These are phyloP conservation scores for Pseudolaguvia tuberculata DNA, from an alignment of 2,113 vertebrate genomes.

Conservation along the genomic window DNA sequence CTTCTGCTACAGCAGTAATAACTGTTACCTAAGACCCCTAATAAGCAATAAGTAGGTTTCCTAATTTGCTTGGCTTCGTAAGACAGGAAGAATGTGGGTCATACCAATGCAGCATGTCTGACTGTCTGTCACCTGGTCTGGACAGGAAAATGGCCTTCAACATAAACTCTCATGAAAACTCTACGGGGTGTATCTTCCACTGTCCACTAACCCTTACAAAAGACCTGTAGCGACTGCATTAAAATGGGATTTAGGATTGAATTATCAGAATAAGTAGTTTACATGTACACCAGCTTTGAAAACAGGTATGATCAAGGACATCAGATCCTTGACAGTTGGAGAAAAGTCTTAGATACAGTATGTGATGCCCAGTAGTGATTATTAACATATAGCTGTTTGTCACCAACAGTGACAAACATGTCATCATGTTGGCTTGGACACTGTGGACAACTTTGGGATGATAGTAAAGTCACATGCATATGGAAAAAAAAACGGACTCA, in stretches of 20 bases:
- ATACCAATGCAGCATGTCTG: neutral
- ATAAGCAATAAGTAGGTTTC: slow-evolving; percentile 10
- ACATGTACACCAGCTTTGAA: neutral
- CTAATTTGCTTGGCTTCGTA: neutral
- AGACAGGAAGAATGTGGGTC: neutral
- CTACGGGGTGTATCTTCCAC: neutral
- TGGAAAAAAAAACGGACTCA: too few species aligned
- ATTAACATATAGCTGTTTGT: neutral
- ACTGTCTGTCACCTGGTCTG: neutral
- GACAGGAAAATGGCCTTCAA: slow-evolving; percentile 8
- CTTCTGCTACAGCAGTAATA: neutral
- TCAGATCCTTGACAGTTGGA: too few species aligned
- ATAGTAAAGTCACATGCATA: too few species aligned
- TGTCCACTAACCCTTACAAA: neutral
- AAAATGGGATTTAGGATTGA: neutral
- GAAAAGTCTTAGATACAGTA: too few species aligned
- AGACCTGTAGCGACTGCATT: neutral
- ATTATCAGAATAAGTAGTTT: neutral
- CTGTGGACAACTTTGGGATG: too few species aligned
- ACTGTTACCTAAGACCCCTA: neutral
- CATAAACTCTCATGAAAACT: neutral
- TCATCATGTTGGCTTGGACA: too few species aligned
- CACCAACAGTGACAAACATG: too few species aligned
- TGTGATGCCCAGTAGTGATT: neutral
- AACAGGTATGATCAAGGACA: too few species aligned